Percentiles rank a stretch among this genome's conserved stretches.
These are phyloP conservation scores for Trididemnum nubilum DNA, from an alignment of 23 tunicate species.

Conservation along the genomic window DNA sequence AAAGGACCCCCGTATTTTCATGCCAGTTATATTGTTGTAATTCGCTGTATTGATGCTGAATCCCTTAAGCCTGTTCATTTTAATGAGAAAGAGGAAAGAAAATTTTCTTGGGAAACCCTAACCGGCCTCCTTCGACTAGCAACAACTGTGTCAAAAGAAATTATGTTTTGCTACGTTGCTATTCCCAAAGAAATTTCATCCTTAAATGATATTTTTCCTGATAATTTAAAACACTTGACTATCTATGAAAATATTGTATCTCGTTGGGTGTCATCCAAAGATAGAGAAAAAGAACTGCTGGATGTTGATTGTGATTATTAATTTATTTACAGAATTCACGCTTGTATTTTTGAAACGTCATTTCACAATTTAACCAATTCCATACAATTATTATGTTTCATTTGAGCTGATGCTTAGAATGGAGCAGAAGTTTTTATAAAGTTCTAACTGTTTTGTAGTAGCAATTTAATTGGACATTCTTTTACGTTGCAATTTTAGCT, in stretches of 20 bases:
- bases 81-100: slow-evolving; percentile 30
- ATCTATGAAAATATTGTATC: slow-evolving; percentile 53
- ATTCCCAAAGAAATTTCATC: slow-evolving; percentile 23
- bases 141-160: slow-evolving; percentile 71
- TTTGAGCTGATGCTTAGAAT: no score
- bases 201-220: neutral
- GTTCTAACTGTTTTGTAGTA: no score
- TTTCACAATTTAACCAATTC: no score
- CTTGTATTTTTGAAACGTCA: no score
- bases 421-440: no score
- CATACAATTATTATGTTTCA: no score
- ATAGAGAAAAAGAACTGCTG: slow-evolving; percentile 49
- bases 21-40: slow-evolving; percentile 62
- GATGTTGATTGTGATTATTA: slow-evolving; percentile 61
- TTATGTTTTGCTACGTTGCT: slow-evolving; percentile 57
- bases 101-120: slow-evolving; percentile 51
- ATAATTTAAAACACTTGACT: slow-evolving; percentile 27
- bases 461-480: no score
- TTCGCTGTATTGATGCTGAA: slow-evolving; percentile 34
- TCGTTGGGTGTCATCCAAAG: slow-evolving; percentile 70
- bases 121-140: slow-evolving; percentile 67
- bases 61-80: slow-evolving; percentile 25
- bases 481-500: no score
- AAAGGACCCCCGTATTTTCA: slow-evolving; percentile 77
- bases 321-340: no score